These are phyloP conservation scores for Lonchura striata DNA, from an alignment of 2,113 vertebrate species.

Conservation along the genomic window DNA sequence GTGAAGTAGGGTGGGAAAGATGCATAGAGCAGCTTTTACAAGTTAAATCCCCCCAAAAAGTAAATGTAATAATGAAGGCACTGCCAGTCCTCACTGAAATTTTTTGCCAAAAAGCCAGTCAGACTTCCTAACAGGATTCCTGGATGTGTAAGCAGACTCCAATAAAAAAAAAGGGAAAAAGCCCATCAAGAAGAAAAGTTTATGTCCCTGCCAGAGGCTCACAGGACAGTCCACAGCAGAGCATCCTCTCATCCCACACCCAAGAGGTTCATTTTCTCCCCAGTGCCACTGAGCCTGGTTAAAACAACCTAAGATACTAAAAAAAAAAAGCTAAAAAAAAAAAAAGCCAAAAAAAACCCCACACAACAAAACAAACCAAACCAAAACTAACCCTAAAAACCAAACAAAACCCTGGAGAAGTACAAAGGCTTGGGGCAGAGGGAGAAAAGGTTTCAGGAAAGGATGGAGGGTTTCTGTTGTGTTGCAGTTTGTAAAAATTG, in stretches of 20 bases:
- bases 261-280: neutral
- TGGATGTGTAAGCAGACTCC: neutral
- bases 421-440: neutral
- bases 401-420: neutral
- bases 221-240: slow-evolving; percentile 29
- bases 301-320: slow-evolving; percentile 13
- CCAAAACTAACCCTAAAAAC: neutral
- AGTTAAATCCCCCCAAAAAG: neutral
- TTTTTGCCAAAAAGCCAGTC: neutral
- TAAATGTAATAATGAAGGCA: neutral
- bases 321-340: neutral
- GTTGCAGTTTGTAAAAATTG: neutral
- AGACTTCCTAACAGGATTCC: neutral
- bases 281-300: neutral
- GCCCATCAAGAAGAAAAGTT: neutral
- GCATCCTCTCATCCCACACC: slow-evolving; percentile 30
- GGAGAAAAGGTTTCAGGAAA: neutral
- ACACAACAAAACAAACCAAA: too few relatives aligned
- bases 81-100: neutral
- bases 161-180: neutral
- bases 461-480: neutral
- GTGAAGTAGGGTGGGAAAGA: neutral
- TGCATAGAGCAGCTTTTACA: neutral
- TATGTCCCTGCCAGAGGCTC: neutral
- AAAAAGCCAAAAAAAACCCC: too few relatives aligned